These are phyloP conservation scores for Cotesia chilonis DNA, from an alignment of 1,140 invertebrate species.

Conservation along the genomic window DNA sequence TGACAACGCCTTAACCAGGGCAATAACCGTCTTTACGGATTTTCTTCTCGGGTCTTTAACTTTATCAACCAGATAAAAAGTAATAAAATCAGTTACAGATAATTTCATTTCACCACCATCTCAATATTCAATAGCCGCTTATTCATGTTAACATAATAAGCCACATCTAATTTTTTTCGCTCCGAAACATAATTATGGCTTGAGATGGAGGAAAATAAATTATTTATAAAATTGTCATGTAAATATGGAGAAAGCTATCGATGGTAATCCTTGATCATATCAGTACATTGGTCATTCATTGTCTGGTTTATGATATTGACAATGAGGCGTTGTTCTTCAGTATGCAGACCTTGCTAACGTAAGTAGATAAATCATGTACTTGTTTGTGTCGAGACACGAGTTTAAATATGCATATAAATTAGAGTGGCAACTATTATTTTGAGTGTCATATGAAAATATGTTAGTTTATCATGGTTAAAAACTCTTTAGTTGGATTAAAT, in stretches of 20 bases:
- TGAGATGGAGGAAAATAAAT: too few species aligned
- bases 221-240: neutral
- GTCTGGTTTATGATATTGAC: slow-evolving; percentile 53
- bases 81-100: slow-evolving; percentile 38
- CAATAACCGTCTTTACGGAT: slow-evolving; percentile 3
- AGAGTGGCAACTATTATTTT: neutral
- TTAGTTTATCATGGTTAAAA: too few species aligned
- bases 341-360: neutral
- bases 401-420: slow-evolving; percentile 46
- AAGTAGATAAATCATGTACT: slow-evolving; percentile 11
- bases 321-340: slow-evolving; percentile 48
- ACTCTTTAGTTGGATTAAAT: too few species aligned
- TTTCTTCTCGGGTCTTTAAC: slow-evolving; percentile 15
- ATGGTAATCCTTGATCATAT: slow-evolving; percentile 36
- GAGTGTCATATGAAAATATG: too few species aligned
- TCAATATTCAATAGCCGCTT: neutral
- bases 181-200: too few species aligned
- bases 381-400: slow-evolving; percentile 48
- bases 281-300: slow-evolving; percentile 51
- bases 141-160: too few species aligned
- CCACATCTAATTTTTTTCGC: too few species aligned
- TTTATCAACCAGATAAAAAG: slow-evolving; percentile 35
- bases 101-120: slow-evolving; percentile 33
- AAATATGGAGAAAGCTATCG: slow-evolving; percentile 7
- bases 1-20: slow-evolving; percentile 18